phyloP scores from a whole-genome alignment of 2,113 vertebrate species.

The Cheilinus undulatus region DNA sequence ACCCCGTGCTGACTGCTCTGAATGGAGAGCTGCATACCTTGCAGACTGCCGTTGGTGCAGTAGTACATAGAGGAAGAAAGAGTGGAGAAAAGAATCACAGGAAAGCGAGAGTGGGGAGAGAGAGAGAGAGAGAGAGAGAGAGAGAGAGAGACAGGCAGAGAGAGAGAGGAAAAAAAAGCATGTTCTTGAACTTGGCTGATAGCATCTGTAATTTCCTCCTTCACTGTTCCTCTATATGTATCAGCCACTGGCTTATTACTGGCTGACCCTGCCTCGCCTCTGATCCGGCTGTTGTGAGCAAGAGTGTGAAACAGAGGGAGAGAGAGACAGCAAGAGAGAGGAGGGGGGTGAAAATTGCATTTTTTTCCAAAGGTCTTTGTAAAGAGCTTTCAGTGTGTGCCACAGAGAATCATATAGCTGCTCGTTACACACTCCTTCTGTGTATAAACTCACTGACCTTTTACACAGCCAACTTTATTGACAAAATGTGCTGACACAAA shows the following conservation, averaged over 20 bases:
- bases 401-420: constrained; percentile 12
- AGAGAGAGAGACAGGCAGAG: background rate
- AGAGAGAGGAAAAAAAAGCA: constrained; percentile 4
- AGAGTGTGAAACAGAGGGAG: constrained; percentile 24
- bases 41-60: constrained; percentile 67
- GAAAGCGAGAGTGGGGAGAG: no score
- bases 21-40: constrained; percentile 78
- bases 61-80: constrained; percentile 63
- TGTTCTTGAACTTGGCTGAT: constrained; percentile 78
- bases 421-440: background rate
- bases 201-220: constrained; percentile 78
- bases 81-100: constrained; percentile 28
- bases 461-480: background rate
- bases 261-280: constrained; percentile 32
- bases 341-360: constrained; percentile 9
- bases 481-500: background rate
- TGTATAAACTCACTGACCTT: background rate
- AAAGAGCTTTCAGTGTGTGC: background rate
- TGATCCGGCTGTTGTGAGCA: constrained; percentile 46
- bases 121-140: constrained; percentile 44
- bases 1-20: constrained; percentile 72
- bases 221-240: constrained; percentile 48
- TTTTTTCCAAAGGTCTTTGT: constrained; percentile 21
- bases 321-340: background rate
- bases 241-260: constrained; percentile 43